Evolutionary conservation across 1,140 invertebrate species (phyloP).

Genomic region (Dendroctonus ponderosae): DNA sequence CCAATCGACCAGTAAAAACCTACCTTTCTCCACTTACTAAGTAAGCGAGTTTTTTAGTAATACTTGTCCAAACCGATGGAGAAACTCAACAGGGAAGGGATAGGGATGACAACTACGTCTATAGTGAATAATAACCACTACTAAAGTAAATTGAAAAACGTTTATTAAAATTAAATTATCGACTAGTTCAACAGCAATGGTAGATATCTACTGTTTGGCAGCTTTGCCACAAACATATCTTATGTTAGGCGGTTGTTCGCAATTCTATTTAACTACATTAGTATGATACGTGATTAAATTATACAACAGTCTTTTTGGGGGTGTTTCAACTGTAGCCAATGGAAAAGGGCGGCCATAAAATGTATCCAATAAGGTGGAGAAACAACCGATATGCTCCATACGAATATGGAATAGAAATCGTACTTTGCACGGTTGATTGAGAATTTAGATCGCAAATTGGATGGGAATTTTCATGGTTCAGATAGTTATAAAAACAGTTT

Average conservation of each 20-base stretch:
- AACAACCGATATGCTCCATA: too few relatives aligned
- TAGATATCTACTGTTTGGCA: too few relatives aligned
- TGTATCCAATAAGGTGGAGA: too few relatives aligned
- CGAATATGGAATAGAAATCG: too few relatives aligned
- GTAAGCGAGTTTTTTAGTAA: neutral
- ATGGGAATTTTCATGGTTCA: too few relatives aligned
- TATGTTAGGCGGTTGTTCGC: neutral
- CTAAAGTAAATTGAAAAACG: constrained; percentile 37
- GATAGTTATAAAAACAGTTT: too few relatives aligned
- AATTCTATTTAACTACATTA: neutral
- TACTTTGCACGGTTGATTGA: too few relatives aligned
- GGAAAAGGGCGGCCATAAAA: neutral
- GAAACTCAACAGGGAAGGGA: constrained; percentile 8
- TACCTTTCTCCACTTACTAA: constrained; percentile 8
- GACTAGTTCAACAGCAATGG: neutral
- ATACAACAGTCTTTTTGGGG: neutral
- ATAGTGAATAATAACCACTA: constrained; percentile 42
- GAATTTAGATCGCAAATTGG: too few relatives aligned
- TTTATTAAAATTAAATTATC: constrained; percentile 37
- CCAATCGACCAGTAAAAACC: constrained; percentile 11
- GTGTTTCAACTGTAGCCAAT: neutral
- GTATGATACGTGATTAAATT: neutral
- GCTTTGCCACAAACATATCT: too few relatives aligned
- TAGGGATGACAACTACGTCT: constrained; percentile 36
- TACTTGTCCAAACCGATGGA: neutral